These are phyloP conservation scores for Amphilophus citrinellus DNA, from an alignment of 2,113 vertebrate genomes.

Conservation along the genomic window DNA sequence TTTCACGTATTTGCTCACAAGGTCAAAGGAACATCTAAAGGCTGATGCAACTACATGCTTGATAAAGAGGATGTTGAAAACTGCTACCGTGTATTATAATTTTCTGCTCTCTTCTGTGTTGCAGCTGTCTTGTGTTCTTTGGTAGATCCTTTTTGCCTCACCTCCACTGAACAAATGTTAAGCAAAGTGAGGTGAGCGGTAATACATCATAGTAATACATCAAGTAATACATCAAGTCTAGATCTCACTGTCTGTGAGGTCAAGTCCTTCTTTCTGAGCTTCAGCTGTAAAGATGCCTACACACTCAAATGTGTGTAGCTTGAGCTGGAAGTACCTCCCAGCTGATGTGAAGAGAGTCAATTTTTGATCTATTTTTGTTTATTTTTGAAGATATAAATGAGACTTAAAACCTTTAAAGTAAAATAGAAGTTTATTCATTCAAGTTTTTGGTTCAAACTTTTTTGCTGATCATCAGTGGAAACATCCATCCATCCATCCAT, in stretches of 20 bases:
- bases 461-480: no score
- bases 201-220: background rate
- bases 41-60: background rate
- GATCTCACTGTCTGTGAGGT: background rate
- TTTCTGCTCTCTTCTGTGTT: background rate
- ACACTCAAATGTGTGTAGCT: background rate
- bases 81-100: background rate
- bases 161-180: background rate
- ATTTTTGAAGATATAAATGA: background rate
- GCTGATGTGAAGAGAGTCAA: background rate
- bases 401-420: background rate
- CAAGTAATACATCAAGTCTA: background rate
- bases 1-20: background rate
- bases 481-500: background rate
- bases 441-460: background rate
- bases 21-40: background rate
- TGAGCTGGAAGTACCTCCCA: conserved; percentile 6
- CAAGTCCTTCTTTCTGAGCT: background rate
- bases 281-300: background rate
- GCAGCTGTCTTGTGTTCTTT: background rate
- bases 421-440: background rate
- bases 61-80: background rate
- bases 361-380: background rate
- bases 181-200: background rate
- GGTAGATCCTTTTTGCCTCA: background rate